Evolutionary conservation across 2,888 invertebrate species (phyloP).

Genomic region (Lithodes maja): DNA sequence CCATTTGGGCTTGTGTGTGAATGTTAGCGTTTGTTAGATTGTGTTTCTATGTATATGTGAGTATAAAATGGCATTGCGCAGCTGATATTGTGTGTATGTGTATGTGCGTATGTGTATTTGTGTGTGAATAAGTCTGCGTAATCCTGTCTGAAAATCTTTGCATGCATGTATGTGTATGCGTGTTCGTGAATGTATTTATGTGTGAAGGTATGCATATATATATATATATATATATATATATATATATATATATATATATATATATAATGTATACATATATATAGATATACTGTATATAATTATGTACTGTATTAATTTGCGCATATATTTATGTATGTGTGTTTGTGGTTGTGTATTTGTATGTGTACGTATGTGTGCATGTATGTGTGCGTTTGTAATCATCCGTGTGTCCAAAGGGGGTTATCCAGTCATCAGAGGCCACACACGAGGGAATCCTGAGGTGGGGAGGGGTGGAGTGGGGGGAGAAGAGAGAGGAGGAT

Average conservation of each 20-base stretch:
- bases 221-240: too few relatives aligned
- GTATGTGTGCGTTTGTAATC: constrained; percentile 6
- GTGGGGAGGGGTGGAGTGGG: neutral
- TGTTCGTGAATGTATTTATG: too few relatives aligned
- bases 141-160: too few relatives aligned
- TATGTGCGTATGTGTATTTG: neutral
- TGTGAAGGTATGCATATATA: too few relatives aligned
- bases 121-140: too few relatives aligned
- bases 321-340: constrained; percentile 9
- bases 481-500: neutral
- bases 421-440: neutral
- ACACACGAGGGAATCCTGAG: neutral
- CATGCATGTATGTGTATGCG: neutral
- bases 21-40: too few relatives aligned
- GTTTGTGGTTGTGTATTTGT: neutral
- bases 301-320: neutral
- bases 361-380: neutral
- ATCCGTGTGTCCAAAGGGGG: neutral
- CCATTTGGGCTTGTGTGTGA: too few relatives aligned
- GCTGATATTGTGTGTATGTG: neutral
- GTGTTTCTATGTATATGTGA: too few relatives aligned
- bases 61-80: too few relatives aligned
- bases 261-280: neutral
- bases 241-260: too few relatives aligned
- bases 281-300: neutral